Conservation (phyloP, 2,888 invertebrate species). For the Linnaemya vulpina region DNA sequence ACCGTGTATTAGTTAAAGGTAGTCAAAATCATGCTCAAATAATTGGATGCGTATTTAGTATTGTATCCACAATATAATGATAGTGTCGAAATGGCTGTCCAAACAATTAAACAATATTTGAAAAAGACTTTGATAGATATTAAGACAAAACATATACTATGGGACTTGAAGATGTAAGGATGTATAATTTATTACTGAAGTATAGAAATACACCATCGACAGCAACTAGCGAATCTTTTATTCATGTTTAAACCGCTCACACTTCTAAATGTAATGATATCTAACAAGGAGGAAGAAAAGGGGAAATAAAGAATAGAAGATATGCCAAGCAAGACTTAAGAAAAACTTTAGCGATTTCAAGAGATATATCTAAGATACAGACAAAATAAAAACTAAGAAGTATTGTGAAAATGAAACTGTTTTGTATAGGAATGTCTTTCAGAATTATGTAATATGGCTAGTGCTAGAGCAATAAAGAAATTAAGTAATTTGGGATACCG, state of each 20-base stretch:
- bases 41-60: constrained; percentile 30
- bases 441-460: not conserved
- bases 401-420: constrained; percentile 1
- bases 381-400: not conserved
- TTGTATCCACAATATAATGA: constrained; percentile 42
- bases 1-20: no score
- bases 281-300: not conserved
- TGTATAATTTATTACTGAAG: constrained; percentile 44
- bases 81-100: constrained; percentile 39
- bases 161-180: constrained; percentile 32
- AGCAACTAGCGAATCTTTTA: constrained; percentile 16
- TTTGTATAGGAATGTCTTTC: constrained; percentile 10
- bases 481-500: no score
- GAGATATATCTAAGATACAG: not conserved
- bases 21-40: no score
- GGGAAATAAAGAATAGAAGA: not conserved
- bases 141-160: constrained; percentile 28
- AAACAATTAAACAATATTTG: constrained; percentile 32
- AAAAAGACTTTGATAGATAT: constrained; percentile 44
- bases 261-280: constrained; percentile 2
- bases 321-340: not conserved
- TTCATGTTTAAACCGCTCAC: constrained; percentile 33
- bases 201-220: constrained; percentile 37
- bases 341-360: not conserved
- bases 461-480: no score